Percentiles rank a stretch among this genome's conserved stretches.
phyloP scores from a whole-genome alignment of 2,113 vertebrate species.

The Cisticola juncidis region DNA sequence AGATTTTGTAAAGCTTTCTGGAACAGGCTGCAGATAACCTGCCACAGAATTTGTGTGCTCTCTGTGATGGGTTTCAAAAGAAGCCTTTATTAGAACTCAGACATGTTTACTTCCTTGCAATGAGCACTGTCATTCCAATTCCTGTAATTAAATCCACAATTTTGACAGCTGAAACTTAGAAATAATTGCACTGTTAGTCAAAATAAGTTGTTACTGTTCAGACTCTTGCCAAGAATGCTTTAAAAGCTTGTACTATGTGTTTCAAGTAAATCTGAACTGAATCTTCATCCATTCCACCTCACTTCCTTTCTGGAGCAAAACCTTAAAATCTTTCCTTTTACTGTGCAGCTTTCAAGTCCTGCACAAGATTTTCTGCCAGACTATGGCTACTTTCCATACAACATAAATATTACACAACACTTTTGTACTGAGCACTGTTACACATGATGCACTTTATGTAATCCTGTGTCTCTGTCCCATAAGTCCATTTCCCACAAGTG shows the following conservation, averaged over 20 bases:
- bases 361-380: neutral
- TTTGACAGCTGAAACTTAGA: constrained; percentile 17
- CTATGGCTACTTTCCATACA: neutral
- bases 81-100: constrained; percentile 16
- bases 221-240: neutral
- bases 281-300: neutral
- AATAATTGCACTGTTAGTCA: constrained; percentile 26
- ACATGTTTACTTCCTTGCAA: neutral
- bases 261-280: neutral
- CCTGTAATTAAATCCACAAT: constrained; percentile 41
- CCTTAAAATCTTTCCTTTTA: neutral
- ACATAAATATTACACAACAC: neutral
- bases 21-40: constrained; percentile 2
- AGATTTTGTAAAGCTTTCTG: constrained; percentile 18
- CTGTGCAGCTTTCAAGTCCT: neutral
- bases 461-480: neutral
- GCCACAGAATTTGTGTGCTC: neutral
- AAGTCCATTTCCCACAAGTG: neutral
- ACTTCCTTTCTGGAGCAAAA: constrained; percentile 34
- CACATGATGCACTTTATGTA: rapidly evolving
- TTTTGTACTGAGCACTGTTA: neutral
- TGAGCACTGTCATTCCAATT: constrained; percentile 19
- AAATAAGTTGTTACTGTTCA: constrained; percentile 1
- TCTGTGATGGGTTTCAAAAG: constrained; percentile 11
- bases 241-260: neutral